Percentiles rank a stretch among this genome's conserved stretches.
Evolutionary conservation across 2,113 vertebrate genomes (phyloP).

Genomic region (Pelodiscus sinensis): DNA sequence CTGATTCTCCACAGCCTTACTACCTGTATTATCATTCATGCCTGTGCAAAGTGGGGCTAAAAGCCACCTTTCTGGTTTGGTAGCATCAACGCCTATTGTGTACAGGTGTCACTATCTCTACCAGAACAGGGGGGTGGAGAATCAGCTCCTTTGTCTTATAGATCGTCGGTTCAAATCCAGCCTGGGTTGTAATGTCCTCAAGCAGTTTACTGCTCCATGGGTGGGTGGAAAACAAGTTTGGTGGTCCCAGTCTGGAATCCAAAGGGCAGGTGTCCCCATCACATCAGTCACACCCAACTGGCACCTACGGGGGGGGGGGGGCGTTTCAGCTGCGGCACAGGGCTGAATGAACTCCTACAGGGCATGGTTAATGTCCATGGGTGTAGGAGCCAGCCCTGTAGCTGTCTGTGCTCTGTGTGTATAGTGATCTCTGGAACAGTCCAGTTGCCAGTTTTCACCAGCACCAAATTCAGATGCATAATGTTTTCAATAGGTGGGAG

Average conservation of each 20-base stretch:
- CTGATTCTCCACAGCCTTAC: not conserved
- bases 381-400: not conserved
- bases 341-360: not conserved
- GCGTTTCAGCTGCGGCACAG: not conserved
- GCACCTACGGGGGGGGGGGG: not conserved
- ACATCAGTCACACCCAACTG: not conserved
- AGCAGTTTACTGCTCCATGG: not conserved
- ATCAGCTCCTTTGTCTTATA: not conserved
- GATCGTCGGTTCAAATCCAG: not conserved
- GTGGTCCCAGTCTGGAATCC: not conserved
- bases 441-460: not conserved
- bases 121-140: not conserved
- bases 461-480: not conserved
- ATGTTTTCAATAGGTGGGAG: not conserved
- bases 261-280: not conserved
- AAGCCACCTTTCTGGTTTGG: not conserved
- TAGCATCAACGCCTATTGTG: not conserved
- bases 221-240: not conserved
- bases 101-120: not conserved
- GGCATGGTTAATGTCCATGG: not conserved
- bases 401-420: not conserved
- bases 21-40: not conserved
- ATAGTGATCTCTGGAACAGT: not conserved
- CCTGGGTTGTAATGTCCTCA: not conserved
- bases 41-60: not conserved